phyloP scores from a whole-genome alignment of 1,140 invertebrate species.

The Tetramorium simillimum region DNA sequence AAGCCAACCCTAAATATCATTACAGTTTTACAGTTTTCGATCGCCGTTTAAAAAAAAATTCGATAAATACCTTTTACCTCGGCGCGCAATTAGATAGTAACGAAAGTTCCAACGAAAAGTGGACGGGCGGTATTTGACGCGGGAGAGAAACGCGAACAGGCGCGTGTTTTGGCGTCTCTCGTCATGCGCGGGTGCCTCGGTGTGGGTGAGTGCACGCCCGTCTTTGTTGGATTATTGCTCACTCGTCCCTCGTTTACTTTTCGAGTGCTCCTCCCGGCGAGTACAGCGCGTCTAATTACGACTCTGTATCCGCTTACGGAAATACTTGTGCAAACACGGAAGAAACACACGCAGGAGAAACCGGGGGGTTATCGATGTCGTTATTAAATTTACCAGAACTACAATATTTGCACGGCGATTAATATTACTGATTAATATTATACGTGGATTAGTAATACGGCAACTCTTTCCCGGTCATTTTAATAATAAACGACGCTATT shows the following conservation, averaged over 20 bases:
- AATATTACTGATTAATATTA: slow-evolving; percentile 56
- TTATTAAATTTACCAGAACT: slow-evolving; percentile 58
- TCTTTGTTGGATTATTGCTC: slow-evolving; percentile 59
- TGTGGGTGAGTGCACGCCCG: background rate
- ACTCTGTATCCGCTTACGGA: slow-evolving; percentile 55
- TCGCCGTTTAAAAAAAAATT: background rate
- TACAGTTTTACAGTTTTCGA: background rate
- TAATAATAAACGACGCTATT: slow-evolving; percentile 27
- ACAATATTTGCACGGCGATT: slow-evolving; percentile 55
- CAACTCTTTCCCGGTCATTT: slow-evolving; percentile 20
- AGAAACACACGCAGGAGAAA: background rate
- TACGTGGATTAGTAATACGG: slow-evolving; percentile 47
- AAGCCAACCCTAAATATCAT: background rate
- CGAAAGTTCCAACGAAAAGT: background rate
- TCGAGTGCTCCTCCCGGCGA: slow-evolving; percentile 53
- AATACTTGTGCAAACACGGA: slow-evolving; percentile 56
- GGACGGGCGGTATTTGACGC: background rate
- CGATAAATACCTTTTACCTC: background rate
- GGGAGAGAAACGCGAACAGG: background rate
- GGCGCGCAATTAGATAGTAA: background rate
- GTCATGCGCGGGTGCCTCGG: background rate
- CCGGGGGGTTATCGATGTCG: slow-evolving; percentile 46
- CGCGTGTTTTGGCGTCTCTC: background rate
- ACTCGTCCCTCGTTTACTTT: slow-evolving; percentile 59
- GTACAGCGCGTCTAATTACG: slow-evolving; percentile 57